Evolutionary conservation across 2,113 vertebrate species (phyloP), one percentile per base, ranked within the genome.

Genomic region (Synchiropus splendidus): DNA sequence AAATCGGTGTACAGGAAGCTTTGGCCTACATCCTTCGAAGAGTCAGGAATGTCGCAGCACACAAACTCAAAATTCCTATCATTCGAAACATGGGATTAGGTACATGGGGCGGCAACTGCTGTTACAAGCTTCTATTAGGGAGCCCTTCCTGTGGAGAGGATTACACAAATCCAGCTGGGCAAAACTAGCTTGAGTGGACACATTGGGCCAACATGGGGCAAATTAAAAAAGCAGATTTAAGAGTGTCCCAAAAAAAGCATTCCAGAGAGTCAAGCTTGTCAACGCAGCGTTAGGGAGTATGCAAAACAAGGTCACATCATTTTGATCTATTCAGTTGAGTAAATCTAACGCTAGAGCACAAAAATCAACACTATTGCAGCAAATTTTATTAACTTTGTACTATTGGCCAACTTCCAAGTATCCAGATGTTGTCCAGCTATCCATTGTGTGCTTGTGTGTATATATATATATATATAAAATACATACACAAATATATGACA

Each of bases 21-120:
- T 17, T 70, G 58, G 53, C 59, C 58, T 68, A 66, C 62, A 81
- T 81, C 74, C 75, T 81, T 49, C 55, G 67, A 58, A 75, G 69
- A 60, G 49, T 58, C 14, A 51, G 60, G 73, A 81, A 78, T 74
- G 60, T 39, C 55, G 48, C 27, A 39, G 64, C 48, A 54, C 54
- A 75, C 49, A 68, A 57, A 70, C 42, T 38, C 51, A 65, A 40
- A 44, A 63, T 33, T 31, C 32, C 21, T 54, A 54, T 37, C 48
- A 45, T 67, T 52, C 64, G 12, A 56, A 48, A 66, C 45, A 42
- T 17, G 38, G 54, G 36, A 74, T 70, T 72, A 65, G 45, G 34
- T 21, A 39, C 16, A 40, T 16, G 18, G 34, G 35, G 30, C 21
- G 2, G 55, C 18, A 47, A 47, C 21, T 30, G 16, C 18, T 9